Percentiles rank a stretch among this genome's conserved stretches.
phyloP scores from a whole-genome alignment of 2,797 vertebrate species.

The Orientallactaga sibirica region DNA sequence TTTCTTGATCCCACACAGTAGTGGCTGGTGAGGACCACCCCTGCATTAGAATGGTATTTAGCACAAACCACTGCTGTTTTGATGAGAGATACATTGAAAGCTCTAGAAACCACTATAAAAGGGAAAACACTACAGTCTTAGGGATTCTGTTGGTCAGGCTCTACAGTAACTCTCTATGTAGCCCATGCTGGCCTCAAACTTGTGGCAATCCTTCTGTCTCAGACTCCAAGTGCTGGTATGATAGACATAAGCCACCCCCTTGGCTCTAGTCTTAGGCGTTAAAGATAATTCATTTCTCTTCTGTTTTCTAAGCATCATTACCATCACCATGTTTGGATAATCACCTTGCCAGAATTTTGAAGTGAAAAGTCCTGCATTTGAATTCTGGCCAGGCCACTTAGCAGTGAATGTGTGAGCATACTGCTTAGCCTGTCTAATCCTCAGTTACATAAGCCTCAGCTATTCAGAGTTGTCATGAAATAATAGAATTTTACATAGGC shows the following conservation, averaged over 20 bases:
- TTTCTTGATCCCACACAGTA: not conserved
- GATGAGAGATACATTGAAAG: constrained; percentile 15
- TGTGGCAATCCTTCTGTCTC: not conserved
- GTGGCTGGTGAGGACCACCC: not conserved
- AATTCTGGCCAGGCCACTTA: not conserved
- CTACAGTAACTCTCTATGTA: not conserved
- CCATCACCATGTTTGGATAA: not conserved
- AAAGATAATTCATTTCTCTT: constrained; percentile 34
- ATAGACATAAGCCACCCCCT: no score
- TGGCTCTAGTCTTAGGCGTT: not conserved
- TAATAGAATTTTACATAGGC: not conserved
- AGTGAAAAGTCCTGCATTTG: not conserved
- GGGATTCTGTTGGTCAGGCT: no score
- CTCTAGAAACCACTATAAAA: not conserved
- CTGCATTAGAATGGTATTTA: not conserved
- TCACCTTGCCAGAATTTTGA: constrained; percentile 16
- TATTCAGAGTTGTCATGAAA: constrained; percentile 16
- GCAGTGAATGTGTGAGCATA: not conserved
- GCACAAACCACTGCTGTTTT: not conserved
- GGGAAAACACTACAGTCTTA: not conserved
- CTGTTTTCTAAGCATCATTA: not conserved
- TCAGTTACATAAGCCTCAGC: not conserved
- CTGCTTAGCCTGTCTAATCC: not conserved
- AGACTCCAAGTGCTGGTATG: not conserved
- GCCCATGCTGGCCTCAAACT: not conserved